Evolutionary conservation across 2,888 invertebrate genomes (phyloP).

Genomic region (Phyllotreta striolata): DNA sequence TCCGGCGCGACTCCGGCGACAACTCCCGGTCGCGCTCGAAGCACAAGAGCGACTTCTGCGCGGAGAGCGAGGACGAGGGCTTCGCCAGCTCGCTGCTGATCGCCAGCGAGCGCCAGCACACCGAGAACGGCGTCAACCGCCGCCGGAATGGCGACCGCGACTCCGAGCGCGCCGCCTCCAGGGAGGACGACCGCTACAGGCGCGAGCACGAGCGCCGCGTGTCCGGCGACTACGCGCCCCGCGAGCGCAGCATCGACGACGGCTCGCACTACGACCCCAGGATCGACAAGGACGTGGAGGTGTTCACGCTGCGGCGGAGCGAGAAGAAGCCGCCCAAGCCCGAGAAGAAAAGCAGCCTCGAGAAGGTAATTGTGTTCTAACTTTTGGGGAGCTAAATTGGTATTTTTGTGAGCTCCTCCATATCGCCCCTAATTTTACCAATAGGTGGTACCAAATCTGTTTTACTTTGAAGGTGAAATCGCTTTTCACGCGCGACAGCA

Average conservation of each 20-base stretch:
- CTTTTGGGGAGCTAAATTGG: too few species aligned
- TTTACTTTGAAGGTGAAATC: conserved; percentile 68
- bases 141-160: conserved; percentile 51
- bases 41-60: conserved; percentile 55
- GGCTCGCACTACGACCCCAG: conserved; percentile 73
- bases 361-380: too few species aligned
- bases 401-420: too few species aligned
- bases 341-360: conserved; percentile 75
- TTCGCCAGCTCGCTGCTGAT: conserved; percentile 74
- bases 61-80: conserved; percentile 76
- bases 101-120: conserved; percentile 77
- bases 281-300: conserved; percentile 65
- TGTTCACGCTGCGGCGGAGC: conserved; percentile 60
- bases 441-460: too few species aligned
- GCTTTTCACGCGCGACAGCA: conserved; percentile 75
- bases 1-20: conserved; percentile 71
- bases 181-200: conserved; percentile 51
- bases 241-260: conserved; percentile 71
- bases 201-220: conserved; percentile 28
- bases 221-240: conserved; percentile 63
- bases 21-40: conserved; percentile 53
- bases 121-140: conserved; percentile 68
- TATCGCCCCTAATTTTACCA: too few species aligned
- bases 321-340: conserved; percentile 66
- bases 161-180: conserved; percentile 46